Evolutionary conservation across 2,888 invertebrate genomes (phyloP).

Genomic region (Idaea biselata): DNA sequence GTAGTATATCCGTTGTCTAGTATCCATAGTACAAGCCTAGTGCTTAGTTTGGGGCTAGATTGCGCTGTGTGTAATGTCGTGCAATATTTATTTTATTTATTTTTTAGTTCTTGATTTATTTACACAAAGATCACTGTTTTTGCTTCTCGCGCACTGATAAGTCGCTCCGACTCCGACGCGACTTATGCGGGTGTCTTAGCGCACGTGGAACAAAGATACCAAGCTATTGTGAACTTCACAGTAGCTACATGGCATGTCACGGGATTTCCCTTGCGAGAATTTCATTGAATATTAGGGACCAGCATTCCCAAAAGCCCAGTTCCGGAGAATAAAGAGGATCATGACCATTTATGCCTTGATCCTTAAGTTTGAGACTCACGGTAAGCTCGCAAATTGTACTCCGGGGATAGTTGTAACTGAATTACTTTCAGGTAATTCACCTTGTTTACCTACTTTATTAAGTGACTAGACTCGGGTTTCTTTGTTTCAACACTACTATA

Average conservation of each 20-base stretch:
- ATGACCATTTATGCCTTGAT: constrained; percentile 41
- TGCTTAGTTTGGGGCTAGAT: too few relatives aligned
- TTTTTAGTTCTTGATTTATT: too few relatives aligned
- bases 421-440: constrained; percentile 18
- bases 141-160: too few relatives aligned
- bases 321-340: constrained; percentile 26
- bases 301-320: constrained; percentile 31
- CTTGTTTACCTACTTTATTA: not conserved
- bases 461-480: not conserved
- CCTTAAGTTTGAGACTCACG: constrained; percentile 38
- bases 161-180: too few relatives aligned
- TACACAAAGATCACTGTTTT: too few relatives aligned
- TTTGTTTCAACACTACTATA: not conserved
- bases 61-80: too few relatives aligned
- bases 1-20: too few relatives aligned
- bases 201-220: not conserved
- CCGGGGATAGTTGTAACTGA: constrained; percentile 33
- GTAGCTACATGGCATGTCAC: not conserved
- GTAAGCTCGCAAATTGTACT: constrained; percentile 42
- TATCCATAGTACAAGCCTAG: too few relatives aligned
- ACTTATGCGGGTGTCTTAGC: not conserved
- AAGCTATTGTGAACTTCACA: not conserved
- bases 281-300: not conserved
- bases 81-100: too few relatives aligned
- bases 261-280: not conserved